Evolutionary conservation across 2,113 vertebrate genomes (phyloP), one percentile per base, ranked within the genome.

Genomic region (Anser brachyrhynchus): DNA sequence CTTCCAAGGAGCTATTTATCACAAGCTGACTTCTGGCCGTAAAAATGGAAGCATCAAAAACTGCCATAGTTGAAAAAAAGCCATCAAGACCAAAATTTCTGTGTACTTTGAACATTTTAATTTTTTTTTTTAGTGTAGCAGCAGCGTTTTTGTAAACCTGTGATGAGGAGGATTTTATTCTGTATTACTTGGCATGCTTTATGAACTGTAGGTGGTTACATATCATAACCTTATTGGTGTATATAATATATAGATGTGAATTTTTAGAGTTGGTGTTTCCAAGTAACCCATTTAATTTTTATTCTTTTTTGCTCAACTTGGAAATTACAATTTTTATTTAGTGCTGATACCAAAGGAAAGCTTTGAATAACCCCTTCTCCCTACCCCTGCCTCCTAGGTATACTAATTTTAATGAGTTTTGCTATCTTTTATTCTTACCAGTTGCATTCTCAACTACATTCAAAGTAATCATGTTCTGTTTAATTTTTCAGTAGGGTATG

Each of bases 401-500:
- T 84, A 29, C 20, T 82, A 35, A 22, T 79, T 74, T 21, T n/a
- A 35, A 49, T 39, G 41, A 52, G 5, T 19, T 77, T 91, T 65
- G 4, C 22, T 55, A 10, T 85, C 44, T 75, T 72, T 55, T 88
- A 29, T 77, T 92, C 52, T 52, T 54, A 79, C 15, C 6, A 52
- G 23, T 66, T 90, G 28, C 52, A 39, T 89, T 76, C 25, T 77
- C 69, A 59, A 28, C 52, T 76, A 29, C 14, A 6, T 28, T 91
- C 61, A 95, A 74, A 84, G 31, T 52, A 86, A 62, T 65, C 35
- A 64, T 75, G 44, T 85, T 77, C 55, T 87, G 13, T 82, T 77
- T 87, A 75, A 92, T 91, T 91, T 93, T 89, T 77, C 87, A 81
- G 12, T 55, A 77, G 41, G 20, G 22, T 73, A 9, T 77, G 54